Evolutionary conservation across 2,797 vertebrate species (phyloP), one percentile per base, ranked within the genome.

Genomic region (Serranus cabrilla): DNA sequence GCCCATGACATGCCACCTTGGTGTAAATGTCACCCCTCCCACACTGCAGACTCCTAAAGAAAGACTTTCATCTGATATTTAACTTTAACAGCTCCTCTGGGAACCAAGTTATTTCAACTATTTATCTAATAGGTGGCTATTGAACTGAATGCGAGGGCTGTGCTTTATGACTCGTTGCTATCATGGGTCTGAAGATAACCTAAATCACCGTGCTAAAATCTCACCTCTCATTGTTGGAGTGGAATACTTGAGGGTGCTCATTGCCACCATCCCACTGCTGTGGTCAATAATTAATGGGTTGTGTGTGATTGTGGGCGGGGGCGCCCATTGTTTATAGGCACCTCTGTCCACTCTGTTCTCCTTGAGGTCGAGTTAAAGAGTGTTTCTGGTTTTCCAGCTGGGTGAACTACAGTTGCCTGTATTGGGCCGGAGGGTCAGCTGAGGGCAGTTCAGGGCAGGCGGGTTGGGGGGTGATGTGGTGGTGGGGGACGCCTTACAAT

Each of bases 371-470:
- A 66, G 71, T 80, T 84, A 86, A 76, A 78, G 60, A 78, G 72
- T 76, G 71, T 80, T 83, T 78, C 42, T 71, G 72, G 57, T 79
- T 78, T 83, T 88, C 90, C 91, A 91, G 85, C 90, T 93, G 92
- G 89, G 58, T 87, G 56, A 74, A 80, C 85, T 89, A 84, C 90
- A 82, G 92, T 88, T 90, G 78, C 76, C 47, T 63, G 39, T 71
- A 68, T 60, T 72, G 67, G 81, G 42, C 65, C 9, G 14, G 34
- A 47, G 79, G 86, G 89, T 94, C 80, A 85, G 58, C 80, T 81
- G 61, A 79, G 78, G 86, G 81, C 87, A 79, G 58, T 37, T 18
- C 1, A 23, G 71, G 84, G 83, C 39, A 27, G 39, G 37, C 14
- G 3, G 12, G 37, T 16, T 21, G 58, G 42, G 55, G 56, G 40